These are phyloP conservation scores for Napeogenes inachia DNA, from an alignment of 2,888 invertebrate genomes.

Conservation along the genomic window DNA sequence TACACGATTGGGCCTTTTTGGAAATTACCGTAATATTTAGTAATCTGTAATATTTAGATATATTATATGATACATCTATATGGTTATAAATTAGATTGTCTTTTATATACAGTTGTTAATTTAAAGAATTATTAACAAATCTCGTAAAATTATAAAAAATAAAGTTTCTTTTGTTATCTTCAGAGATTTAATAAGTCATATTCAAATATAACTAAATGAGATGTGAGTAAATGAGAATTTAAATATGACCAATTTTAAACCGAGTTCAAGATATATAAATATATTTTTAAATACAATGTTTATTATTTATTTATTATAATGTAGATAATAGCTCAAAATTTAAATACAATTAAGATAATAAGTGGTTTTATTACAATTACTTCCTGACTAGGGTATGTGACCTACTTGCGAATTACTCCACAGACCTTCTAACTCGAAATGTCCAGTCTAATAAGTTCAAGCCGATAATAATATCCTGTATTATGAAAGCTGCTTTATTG, in stretches of 20 bases:
- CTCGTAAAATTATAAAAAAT: no score
- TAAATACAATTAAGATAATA: neutral
- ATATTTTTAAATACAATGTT: neutral
- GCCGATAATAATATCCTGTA: conserved; percentile 1
- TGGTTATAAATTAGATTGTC: no score
- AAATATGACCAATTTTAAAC: no score
- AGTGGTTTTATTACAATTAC: neutral
- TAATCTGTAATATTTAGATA: no score
- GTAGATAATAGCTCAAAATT: no score
- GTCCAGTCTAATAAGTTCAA: conserved; percentile 3
- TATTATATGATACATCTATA: no score
- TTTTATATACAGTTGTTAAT: no score
- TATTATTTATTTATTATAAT: neutral
- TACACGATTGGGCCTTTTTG: neutral
- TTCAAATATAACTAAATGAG: no score
- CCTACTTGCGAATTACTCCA: conserved; percentile 15
- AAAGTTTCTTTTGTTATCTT: no score
- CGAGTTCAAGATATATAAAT: neutral
- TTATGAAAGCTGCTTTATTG: neutral
- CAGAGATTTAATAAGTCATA: no score
- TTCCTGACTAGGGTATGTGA: conserved; percentile 1
- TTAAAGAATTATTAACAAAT: no score
- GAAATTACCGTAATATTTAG: neutral
- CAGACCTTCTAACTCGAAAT: conserved; percentile 19
- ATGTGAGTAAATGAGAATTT: no score